Percentiles rank a stretch among this genome's conserved stretches.
Conservation (phyloP, 2,797 vertebrate species). For the Chloroceryle inda region DNA sequence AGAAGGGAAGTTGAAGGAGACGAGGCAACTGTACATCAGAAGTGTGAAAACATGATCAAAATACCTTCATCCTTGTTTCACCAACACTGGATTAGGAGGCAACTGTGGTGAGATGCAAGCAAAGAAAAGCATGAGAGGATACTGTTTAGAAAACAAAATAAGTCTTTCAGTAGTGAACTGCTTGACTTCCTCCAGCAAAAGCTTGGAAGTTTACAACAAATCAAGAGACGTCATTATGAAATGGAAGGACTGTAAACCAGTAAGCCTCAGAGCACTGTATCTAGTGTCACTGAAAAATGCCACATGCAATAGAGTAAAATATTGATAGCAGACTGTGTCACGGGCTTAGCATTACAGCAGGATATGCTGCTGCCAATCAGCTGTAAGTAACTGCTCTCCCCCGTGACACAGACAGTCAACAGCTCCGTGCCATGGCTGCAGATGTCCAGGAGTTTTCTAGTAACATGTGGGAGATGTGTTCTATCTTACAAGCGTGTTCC, state of each 20-base stretch:
- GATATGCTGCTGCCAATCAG: background rate
- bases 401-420: background rate
- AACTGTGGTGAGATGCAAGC: constrained; percentile 55
- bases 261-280: background rate
- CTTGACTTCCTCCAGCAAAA: constrained; percentile 20
- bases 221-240: background rate
- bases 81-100: constrained; percentile 47
- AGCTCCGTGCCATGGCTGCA: background rate
- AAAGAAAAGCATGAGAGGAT: constrained; percentile 29
- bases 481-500: rapidly evolving
- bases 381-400: background rate
- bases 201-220: background rate
- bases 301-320: background rate
- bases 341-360: background rate
- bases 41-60: constrained; percentile 61
- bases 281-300: background rate
- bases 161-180: background rate
- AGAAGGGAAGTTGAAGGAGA: constrained; percentile 43
- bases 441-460: background rate
- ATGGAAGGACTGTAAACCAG: background rate
- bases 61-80: constrained; percentile 64
- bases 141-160: constrained; percentile 37
- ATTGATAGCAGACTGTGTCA: background rate
- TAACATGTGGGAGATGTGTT: rapidly evolving
- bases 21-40: constrained; percentile 47